phyloP scores from a whole-genome alignment of 2,797 vertebrate species.

The Pachyuromys duprasi region DNA sequence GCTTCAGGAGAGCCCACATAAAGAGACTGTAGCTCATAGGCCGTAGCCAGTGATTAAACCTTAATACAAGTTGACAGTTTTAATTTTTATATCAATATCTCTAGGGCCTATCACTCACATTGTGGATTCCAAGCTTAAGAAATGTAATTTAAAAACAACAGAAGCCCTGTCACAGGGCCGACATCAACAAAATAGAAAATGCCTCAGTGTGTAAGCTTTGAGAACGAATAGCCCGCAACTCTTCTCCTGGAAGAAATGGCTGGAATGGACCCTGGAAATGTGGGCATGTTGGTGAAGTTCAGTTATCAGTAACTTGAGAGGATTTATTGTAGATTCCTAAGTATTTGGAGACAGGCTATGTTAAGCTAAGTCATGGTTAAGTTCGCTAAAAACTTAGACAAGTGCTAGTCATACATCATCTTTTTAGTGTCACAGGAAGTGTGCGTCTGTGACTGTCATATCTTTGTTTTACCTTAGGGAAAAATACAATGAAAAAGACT shows the following conservation, averaged over 20 bases:
- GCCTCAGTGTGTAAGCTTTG: conserved; percentile 10
- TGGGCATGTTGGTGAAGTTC: not conserved
- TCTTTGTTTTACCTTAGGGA: not conserved
- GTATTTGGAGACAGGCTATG: conserved; percentile 1
- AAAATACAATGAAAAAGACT: not conserved
- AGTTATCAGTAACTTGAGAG: conserved; percentile 17
- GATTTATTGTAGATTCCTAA: conserved; percentile 19
- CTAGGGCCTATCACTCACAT: conserved; percentile 61
- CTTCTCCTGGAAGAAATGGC: conserved; percentile 62
- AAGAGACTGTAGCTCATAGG: not conserved
- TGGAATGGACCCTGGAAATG: conserved; percentile 6
- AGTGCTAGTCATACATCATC: not conserved
- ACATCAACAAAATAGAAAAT: conserved; percentile 72
- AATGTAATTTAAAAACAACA: conserved; percentile 75
- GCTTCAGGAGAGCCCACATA: not conserved
- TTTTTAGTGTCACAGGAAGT: not conserved
- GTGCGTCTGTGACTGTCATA: not conserved
- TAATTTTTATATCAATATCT: conserved; percentile 78
- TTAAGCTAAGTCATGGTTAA: not conserved
- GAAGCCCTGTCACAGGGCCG: conserved; percentile 61
- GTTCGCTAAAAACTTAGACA: not conserved
- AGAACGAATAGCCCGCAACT: conserved; percentile 45
- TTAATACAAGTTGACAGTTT: conserved; percentile 72
- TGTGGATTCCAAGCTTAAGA: conserved; percentile 73
- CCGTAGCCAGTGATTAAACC: not conserved